Evolutionary conservation across 2,888 invertebrate species (phyloP), one percentile per base, ranked within the genome.

Genomic region (Drosophila lacicola): DNA sequence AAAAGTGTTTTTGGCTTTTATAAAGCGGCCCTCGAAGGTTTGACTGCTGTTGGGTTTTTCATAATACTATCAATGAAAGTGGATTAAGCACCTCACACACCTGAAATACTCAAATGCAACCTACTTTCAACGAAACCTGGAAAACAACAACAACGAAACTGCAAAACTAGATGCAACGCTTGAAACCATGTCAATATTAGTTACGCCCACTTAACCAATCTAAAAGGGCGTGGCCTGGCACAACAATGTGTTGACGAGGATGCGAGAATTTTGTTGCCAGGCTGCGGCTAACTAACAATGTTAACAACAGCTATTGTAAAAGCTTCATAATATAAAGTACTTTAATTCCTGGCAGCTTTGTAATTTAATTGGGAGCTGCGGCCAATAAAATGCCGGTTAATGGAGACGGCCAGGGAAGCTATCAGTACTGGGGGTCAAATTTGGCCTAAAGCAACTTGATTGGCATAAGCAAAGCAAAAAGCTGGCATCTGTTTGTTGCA

Each of bases 41-140:
- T 53, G 42, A 34, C 51, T 51, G 55, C 36, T 62, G 17, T 17
- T 17, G 17, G 14, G 55, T 57, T 56, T 74, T 53, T 61, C 45
- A 75, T 72, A 75, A 73, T 80, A 63, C 71, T 63, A 78, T 80
- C 81, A 83, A 82, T 80, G 83, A 78, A 83, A 82, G 83, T 83
- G 83, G 84, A 85, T 84, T 84, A 82, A 70, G 29, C 51, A 45
- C 47, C 46, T 14, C 45, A 37, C 37, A 44, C 62, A 57, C 58
- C 44, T 42, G 34, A 54, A 46, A 62, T 14, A 47, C 37, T 36
- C 55, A 65, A 60, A 42, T 76, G 76, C 74, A 78, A 66, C 83
- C 85, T 74, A 79, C 74, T 81, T 81, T 70, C 68, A 25, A 25
- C 25, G 25, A 25, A 6, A 8, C 8, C 25, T 25, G 25, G 25